Evolutionary conservation across 35 echinoderm and acorn worm genomes (phyloP).

Genomic region (Hemicentrotus pulcherrimus): DNA sequence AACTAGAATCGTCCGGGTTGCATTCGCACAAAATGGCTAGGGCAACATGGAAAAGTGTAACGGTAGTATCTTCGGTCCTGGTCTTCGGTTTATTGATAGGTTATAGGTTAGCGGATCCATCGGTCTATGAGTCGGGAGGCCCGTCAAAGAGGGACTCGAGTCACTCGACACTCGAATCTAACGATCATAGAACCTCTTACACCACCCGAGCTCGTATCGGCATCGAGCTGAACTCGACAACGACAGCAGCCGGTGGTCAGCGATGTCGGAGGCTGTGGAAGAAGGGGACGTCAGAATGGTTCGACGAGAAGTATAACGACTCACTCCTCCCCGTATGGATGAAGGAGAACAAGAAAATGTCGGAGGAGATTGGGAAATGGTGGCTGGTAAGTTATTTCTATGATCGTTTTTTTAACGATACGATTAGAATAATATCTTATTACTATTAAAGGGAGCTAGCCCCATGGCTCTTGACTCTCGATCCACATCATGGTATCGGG

Average conservation of each 20-base stretch:
- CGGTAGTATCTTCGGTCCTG: not conserved
- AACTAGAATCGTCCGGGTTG: not conserved
- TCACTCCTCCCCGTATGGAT: conserved; percentile 4
- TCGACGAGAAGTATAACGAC: not conserved
- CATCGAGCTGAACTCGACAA: not conserved
- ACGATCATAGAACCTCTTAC: not conserved
- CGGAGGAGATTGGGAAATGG: not conserved
- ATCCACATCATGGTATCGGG: no score
- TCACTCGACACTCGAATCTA: not conserved
- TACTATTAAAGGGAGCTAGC: no score
- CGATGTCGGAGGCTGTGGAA: conserved; percentile 33
- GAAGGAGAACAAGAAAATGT: conserved; percentile 23
- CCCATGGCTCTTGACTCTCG: no score
- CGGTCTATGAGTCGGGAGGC: not conserved
- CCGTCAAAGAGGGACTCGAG: not conserved
- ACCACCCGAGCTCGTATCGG: not conserved
- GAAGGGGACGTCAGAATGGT: conserved; percentile 22
- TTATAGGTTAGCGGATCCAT: not conserved
- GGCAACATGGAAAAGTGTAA: not conserved
- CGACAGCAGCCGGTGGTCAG: not conserved
- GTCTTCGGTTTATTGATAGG: not conserved
- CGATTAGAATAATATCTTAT: no score
- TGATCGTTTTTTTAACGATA: no score
- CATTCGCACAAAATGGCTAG: not conserved
- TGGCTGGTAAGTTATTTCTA: conserved; percentile 26